Percentiles rank a stretch among this genome's conserved stretches.
Conservation (phyloP, 2,797 vertebrate species). For the Sebastes baramenuke region DNA sequence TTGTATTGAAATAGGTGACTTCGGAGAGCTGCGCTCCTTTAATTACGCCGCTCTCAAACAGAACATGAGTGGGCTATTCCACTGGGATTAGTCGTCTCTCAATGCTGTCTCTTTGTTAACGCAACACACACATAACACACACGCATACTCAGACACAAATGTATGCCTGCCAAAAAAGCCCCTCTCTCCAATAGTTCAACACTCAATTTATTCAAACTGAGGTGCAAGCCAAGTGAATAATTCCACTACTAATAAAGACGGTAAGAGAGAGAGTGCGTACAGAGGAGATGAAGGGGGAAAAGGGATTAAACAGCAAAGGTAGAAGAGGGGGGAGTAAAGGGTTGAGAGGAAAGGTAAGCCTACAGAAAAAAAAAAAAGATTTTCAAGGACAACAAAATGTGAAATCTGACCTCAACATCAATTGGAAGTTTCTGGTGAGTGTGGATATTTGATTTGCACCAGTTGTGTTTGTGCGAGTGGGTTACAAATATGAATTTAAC, state of each 20-base stretch:
- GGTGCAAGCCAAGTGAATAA: conserved; percentile 81
- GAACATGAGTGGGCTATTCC: conserved; percentile 83
- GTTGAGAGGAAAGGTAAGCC: conserved; percentile 45
- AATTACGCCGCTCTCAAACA: conserved; percentile 87
- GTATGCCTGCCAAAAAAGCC: conserved; percentile 64
- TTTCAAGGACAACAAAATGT: conserved; percentile 76
- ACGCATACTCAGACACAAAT: conserved; percentile 56
- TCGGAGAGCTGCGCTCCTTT: conserved; percentile 81
- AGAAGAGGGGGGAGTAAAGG: not conserved
- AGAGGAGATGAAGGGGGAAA: conserved; percentile 48
- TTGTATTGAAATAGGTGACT: conserved; percentile 84
- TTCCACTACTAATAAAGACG: conserved; percentile 81
- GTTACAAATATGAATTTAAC: not conserved
- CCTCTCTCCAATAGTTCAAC: conserved; percentile 67
- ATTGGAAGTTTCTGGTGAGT: conserved; percentile 32
- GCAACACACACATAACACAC: conserved; percentile 65
- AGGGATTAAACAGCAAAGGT: conserved; percentile 48
- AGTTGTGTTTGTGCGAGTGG: not conserved
- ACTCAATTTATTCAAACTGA: conserved; percentile 75
- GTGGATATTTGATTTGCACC: conserved; percentile 19
- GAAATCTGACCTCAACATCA: conserved; percentile 58
- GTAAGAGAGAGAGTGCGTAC: conserved; percentile 53
- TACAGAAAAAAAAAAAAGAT: conserved; percentile 33
- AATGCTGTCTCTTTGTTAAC: conserved; percentile 76
- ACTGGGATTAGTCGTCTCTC: conserved; percentile 81